These are phyloP conservation scores for Muschampia plurimacula DNA, from an alignment of 2,888 invertebrate species.

Conservation along the genomic window DNA sequence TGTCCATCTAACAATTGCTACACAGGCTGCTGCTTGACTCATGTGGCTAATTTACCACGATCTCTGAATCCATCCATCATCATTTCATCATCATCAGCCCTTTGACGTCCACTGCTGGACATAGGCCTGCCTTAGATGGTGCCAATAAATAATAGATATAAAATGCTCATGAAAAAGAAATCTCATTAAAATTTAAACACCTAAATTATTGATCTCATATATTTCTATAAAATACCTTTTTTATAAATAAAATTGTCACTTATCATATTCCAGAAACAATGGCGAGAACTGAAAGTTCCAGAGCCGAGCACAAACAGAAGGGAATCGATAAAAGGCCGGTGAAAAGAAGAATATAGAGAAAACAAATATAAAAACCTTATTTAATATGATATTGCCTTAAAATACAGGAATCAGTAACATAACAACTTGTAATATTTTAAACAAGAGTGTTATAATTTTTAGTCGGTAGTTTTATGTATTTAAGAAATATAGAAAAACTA, in stretches of 20 bases:
- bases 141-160: no score
- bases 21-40: no score
- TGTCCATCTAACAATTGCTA: no score
- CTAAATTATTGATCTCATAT: background rate
- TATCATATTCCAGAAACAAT: slow-evolving; percentile 70
- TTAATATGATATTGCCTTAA: background rate
- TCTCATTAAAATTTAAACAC: no score
- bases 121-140: no score
- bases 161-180: no score
- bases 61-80: no score
- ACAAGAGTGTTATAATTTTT: background rate
- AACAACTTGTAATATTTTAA: background rate
- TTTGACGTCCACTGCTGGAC: no score
- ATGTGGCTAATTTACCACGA: no score
- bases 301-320: slow-evolving; percentile 62
- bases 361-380: no score
- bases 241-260: background rate
- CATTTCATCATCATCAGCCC: no score
- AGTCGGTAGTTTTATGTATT: background rate
- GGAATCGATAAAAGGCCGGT: slow-evolving; percentile 53
- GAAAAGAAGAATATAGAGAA: slow-evolving; percentile 21
- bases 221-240: background rate
- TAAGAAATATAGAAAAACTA: background rate
- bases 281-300: slow-evolving; percentile 77
- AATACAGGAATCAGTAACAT: background rate